Conservation (phyloP, 2,888 invertebrate genomes). For the Notocelia uddmanniana region DNA sequence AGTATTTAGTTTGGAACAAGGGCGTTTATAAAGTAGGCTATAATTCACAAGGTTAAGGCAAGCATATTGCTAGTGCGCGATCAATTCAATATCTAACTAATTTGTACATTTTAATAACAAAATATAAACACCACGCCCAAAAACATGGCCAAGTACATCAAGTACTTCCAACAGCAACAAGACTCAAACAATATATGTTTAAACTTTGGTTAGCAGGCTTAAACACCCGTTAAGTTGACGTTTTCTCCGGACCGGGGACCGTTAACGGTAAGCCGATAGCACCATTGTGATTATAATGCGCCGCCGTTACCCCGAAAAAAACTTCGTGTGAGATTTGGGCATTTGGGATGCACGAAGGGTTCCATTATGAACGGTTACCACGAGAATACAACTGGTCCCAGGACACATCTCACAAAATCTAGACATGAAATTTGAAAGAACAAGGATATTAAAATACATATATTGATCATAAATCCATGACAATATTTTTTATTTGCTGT, state of each 20-base stretch:
- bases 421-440: neutral
- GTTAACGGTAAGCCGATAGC: conserved; percentile 83
- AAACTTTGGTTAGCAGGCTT: conserved; percentile 49
- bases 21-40: no score
- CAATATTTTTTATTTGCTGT: neutral
- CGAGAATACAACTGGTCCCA: neutral
- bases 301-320: conserved; percentile 69
- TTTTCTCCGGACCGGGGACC: conserved; percentile 56
- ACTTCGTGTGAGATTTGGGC: conserved; percentile 15
- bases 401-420: neutral
- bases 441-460: neutral
- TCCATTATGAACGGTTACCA: conserved; percentile 15
- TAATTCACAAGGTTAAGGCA: no score
- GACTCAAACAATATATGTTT: conserved; percentile 7
- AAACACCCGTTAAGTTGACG: conserved; percentile 7
- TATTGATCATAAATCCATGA: neutral
- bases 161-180: neutral
- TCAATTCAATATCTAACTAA: neutral
- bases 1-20: no score
- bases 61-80: no score
- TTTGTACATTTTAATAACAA: neutral
- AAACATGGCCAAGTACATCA: neutral
- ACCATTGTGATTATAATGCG: conserved; percentile 83
- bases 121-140: neutral
- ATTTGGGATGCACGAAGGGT: conserved; percentile 28